Evolutionary conservation across 2,797 vertebrate species (phyloP).

Genomic region (Darevskia mixta): DNA sequence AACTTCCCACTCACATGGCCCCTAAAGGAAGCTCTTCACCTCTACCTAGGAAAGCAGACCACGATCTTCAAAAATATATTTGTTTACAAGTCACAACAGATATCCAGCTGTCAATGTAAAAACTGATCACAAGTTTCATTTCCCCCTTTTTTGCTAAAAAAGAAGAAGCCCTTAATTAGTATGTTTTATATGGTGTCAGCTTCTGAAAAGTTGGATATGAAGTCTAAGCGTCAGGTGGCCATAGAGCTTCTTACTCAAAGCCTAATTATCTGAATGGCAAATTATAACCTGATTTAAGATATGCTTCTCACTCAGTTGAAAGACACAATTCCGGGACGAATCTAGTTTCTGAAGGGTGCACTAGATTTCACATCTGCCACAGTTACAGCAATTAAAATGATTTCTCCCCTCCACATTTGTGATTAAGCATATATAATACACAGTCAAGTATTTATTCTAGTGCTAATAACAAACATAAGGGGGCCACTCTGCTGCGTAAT

Average conservation of each 20-base stretch:
- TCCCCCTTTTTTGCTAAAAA: background rate
- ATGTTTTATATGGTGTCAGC: constrained; percentile 17
- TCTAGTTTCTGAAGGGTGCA: constrained; percentile 2
- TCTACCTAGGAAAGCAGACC: background rate
- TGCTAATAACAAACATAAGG: background rate
- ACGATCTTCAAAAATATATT: constrained; percentile 19
- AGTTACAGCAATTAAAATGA: constrained; percentile 30
- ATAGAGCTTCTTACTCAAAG: background rate
- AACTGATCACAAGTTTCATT: constrained; percentile 36
- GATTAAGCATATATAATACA: background rate
- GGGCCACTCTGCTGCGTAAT: background rate
- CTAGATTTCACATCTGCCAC: constrained; percentile 2
- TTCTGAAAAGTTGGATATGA: constrained; percentile 5
- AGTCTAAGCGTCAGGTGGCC: constrained; percentile 25
- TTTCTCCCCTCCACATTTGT: constrained; percentile 30
- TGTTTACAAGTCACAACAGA: background rate
- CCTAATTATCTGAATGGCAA: background rate
- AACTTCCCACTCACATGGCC: too few relatives aligned
- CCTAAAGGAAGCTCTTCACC: background rate
- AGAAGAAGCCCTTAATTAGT: constrained; percentile 21
- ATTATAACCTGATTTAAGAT: constrained; percentile 21
- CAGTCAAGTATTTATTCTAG: background rate
- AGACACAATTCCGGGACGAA: background rate
- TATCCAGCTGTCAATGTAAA: background rate
- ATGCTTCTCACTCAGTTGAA: background rate